phyloP scores from a whole-genome alignment of 2,888 invertebrate species.

The Pecten maximus region DNA sequence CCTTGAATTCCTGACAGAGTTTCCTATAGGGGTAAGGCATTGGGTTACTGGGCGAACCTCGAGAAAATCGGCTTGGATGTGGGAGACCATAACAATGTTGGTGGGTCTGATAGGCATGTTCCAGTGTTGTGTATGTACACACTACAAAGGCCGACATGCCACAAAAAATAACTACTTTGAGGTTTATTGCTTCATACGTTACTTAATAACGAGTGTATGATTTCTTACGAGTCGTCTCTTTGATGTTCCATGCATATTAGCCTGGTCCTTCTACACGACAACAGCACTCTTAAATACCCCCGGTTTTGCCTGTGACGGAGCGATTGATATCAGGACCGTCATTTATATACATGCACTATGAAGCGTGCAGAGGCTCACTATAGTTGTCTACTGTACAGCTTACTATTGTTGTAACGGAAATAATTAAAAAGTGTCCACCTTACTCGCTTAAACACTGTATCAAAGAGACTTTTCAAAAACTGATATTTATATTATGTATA shows the following conservation, averaged over 20 bases:
- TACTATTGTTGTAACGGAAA: not conserved
- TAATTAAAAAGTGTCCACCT: not conserved
- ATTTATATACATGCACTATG: not conserved
- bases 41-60: not conserved
- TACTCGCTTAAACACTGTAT: not conserved
- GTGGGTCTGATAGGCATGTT: not conserved
- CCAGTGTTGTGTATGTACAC: not conserved
- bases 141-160: not conserved
- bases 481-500: not conserved
- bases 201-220: constrained; percentile 33
- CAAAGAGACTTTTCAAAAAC: not conserved
- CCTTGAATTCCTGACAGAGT: constrained; percentile 32
- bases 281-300: constrained; percentile 26
- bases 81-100: not conserved
- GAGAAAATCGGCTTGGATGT: not conserved
- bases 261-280: not conserved
- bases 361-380: not conserved
- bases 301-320: not conserved
- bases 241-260: not conserved
- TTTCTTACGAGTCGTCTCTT: not conserved
- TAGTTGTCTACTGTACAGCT: not conserved
- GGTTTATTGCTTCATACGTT: constrained; percentile 32
- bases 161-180: constrained; percentile 5
- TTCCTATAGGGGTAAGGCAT: constrained; percentile 17
- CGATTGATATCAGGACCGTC: not conserved